Evolutionary conservation across 2,888 invertebrate species (phyloP).

Genomic region (Trypoxylon attenuatum): DNA sequence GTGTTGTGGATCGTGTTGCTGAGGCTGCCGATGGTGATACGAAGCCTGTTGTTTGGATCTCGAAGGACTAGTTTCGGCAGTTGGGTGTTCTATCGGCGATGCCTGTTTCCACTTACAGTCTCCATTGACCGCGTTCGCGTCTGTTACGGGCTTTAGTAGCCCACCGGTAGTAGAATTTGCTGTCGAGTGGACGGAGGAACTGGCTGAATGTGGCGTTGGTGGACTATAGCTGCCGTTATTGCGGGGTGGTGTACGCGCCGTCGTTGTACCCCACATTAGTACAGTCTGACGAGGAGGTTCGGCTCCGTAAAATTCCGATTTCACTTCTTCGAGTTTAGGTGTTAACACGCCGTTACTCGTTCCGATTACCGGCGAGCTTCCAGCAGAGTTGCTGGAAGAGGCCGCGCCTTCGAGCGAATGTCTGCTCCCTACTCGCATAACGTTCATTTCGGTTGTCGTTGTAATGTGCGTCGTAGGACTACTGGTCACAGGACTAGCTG

Average conservation of each 20-base stretch:
- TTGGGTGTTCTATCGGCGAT: constrained; percentile 66
- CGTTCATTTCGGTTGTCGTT: constrained; percentile 50
- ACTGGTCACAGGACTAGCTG: constrained; percentile 64
- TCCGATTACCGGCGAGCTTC: constrained; percentile 79
- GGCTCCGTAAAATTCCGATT: constrained; percentile 75
- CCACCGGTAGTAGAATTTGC: constrained; percentile 65
- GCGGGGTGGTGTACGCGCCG: constrained; percentile 69
- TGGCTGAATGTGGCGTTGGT: constrained; percentile 68
- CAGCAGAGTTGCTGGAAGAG: constrained; percentile 78
- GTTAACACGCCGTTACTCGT: constrained; percentile 76
- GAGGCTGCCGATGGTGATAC: constrained; percentile 67
- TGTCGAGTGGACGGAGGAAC: constrained; percentile 64
- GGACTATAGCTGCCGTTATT: constrained; percentile 72
- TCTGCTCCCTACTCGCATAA: constrained; percentile 68
- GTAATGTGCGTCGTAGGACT: constrained; percentile 48
- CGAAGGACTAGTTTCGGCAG: constrained; percentile 71
- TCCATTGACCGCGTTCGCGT: constrained; percentile 75
- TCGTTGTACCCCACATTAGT: constrained; percentile 89
- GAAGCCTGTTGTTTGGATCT: constrained; percentile 57
- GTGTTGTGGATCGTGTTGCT: constrained; percentile 64
- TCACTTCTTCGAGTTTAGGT: constrained; percentile 80
- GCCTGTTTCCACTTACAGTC: constrained; percentile 75
- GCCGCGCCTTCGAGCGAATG: constrained; percentile 76
- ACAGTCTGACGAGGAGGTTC: constrained; percentile 90
- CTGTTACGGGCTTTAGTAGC: constrained; percentile 75